Conservation (phyloP, 1,140 invertebrate genomes). For the Drosophila teissieri region DNA sequence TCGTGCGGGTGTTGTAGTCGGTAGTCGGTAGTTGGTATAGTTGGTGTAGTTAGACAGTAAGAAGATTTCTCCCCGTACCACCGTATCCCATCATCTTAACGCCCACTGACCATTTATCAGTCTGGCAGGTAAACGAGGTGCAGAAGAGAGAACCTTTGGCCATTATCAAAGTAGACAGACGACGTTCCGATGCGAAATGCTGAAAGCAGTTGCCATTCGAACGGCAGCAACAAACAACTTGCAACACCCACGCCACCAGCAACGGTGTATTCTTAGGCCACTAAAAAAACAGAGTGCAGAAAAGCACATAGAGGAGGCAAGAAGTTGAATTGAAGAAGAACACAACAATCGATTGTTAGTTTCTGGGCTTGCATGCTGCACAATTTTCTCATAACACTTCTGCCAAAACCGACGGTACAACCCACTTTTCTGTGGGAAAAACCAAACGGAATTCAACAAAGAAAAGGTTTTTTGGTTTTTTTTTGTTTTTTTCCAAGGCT, state of each 20-base stretch:
- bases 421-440: not conserved
- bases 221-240: constrained; percentile 2
- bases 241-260: constrained; percentile 10
- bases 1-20: not conserved
- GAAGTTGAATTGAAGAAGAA: not conserved
- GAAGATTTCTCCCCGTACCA: not conserved
- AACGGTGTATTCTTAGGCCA: constrained; percentile 21
- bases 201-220: constrained; percentile 14
- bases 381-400: constrained; percentile 15
- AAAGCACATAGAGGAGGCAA: not conserved
- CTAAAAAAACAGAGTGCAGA: constrained; percentile 1
- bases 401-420: not conserved
- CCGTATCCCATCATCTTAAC: not conserved
- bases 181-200: constrained; percentile 27
- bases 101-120: not conserved
- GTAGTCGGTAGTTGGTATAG: too few relatives aligned
- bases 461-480: not conserved
- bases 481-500: constrained; percentile 17
- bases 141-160: constrained; percentile 18
- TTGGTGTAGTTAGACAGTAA: not conserved
- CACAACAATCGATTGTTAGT: constrained; percentile 29
- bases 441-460: constrained; percentile 1
- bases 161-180: constrained; percentile 45
- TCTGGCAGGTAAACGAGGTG: constrained; percentile 1
- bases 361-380: constrained; percentile 23